Percentiles rank a stretch among this genome's conserved stretches.
These are phyloP conservation scores for Gambusia affinis DNA, from an alignment of 2,113 vertebrate species.

Conservation along the genomic window DNA sequence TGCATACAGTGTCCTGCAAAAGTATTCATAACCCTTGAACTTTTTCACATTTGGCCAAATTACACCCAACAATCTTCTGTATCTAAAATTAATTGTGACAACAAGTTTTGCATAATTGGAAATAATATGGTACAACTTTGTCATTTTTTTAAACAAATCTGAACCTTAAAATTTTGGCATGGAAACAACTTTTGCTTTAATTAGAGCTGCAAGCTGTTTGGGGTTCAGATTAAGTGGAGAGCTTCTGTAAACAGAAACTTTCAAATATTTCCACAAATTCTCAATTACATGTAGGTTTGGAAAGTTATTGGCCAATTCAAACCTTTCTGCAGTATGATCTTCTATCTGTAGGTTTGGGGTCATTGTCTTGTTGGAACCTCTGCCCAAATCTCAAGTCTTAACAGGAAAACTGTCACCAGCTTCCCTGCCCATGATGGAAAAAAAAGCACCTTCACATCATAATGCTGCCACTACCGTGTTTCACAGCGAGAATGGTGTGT, in stretches of 20 bases:
- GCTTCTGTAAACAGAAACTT: not conserved
- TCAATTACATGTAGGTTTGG: not conserved
- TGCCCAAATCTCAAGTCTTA: not conserved
- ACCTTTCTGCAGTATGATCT: not conserved
- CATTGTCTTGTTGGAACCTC: not conserved
- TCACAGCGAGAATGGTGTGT: no score
- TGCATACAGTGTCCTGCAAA: conserved; percentile 21
- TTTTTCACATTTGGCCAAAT: not conserved
- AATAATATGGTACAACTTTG: not conserved
- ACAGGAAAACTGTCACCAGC: not conserved
- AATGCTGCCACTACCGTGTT: not conserved
- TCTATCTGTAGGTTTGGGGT: not conserved
- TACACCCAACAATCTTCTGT: not conserved
- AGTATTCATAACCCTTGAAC: not conserved
- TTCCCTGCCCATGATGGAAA: not conserved
- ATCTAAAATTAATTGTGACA: not conserved
- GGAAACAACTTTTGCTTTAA: not conserved
- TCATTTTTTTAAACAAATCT: no score
- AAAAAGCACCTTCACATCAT: not conserved
- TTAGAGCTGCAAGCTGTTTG: not conserved
- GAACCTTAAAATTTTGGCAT: not conserved
- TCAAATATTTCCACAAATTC: not conserved
- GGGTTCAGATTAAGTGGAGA: not conserved
- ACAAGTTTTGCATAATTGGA: not conserved
- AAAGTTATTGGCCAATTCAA: not conserved